A percentile compares a stretch with the other conserved stretches of the same genome.
Conservation (phyloP, 2,888 invertebrate species). For the Nipponacmea schrenckii region DNA sequence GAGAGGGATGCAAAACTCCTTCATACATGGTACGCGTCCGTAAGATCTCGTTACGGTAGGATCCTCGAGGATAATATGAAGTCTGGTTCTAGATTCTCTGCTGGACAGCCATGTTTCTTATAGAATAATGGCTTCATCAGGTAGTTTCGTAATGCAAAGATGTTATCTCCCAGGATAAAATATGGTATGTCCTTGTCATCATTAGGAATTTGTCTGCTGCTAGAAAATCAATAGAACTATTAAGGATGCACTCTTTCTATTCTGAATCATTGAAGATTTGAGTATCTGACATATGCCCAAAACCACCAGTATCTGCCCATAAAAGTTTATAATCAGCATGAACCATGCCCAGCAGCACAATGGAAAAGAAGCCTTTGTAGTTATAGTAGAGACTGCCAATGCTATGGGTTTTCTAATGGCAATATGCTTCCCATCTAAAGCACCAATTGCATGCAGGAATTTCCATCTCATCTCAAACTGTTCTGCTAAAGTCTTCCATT, state of each 20-base stretch:
- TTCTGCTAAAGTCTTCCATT: constrained; percentile 23
- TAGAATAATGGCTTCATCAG: constrained; percentile 34
- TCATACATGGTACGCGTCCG: too few relatives aligned
- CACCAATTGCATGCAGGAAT: neutral
- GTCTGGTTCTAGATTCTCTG: too few relatives aligned
- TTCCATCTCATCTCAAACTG: constrained; percentile 12
- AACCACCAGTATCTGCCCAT: constrained; percentile 32
- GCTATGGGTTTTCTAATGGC: constrained; percentile 19
- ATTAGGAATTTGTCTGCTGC: constrained; percentile 33
- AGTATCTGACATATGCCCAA: constrained; percentile 24
- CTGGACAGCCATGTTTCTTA: too few relatives aligned
- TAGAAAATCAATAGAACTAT: constrained; percentile 29
- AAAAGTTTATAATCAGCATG: constrained; percentile 37
- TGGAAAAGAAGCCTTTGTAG: constrained; percentile 26
- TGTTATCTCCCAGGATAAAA: constrained; percentile 35
- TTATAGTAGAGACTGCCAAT: constrained; percentile 26
- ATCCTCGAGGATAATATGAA: too few relatives aligned
- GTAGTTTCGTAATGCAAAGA: constrained; percentile 23
- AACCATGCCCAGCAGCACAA: constrained; percentile 21
- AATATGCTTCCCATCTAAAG: constrained; percentile 28
- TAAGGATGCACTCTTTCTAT: constrained; percentile 24
- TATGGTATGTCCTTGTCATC: constrained; percentile 33
- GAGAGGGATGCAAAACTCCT: too few relatives aligned
- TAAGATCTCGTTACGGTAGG: too few relatives aligned
- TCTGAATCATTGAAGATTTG: constrained; percentile 30